phyloP scores from a whole-genome alignment of 2,113 vertebrate species.

The Ailurus styani region DNA sequence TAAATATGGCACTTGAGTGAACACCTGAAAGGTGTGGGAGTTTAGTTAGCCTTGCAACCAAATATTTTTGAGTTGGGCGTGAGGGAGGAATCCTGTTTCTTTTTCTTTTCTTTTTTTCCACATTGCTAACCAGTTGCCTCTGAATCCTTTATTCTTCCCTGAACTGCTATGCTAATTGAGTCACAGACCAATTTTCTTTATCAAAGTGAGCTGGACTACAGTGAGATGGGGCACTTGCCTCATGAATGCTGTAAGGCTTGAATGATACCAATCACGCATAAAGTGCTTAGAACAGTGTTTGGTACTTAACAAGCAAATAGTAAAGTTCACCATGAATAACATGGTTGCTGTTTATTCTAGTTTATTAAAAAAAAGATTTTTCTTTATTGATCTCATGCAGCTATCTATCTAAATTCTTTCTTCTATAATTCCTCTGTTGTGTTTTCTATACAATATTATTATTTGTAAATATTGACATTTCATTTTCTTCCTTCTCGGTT shows the following conservation, averaged over 20 bases:
- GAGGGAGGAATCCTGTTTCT: background rate
- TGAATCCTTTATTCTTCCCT: background rate
- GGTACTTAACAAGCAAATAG: background rate
- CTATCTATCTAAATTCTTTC: background rate
- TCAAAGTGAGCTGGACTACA: background rate
- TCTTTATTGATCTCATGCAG: background rate
- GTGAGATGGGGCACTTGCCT: background rate
- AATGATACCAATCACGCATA: rapidly evolving
- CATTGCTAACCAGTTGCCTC: background rate
- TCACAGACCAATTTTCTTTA: background rate
- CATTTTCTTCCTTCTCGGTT: background rate
- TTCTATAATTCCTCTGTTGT: background rate
- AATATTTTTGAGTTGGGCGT: background rate
- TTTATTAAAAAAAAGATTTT: background rate
- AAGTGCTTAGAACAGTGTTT: background rate
- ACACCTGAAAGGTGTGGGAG: background rate
- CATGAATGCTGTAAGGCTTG: background rate
- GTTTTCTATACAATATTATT: background rate
- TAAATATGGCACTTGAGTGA: background rate
- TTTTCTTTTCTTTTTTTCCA: background rate
- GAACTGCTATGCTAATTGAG: background rate
- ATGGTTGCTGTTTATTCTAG: background rate
- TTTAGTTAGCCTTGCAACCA: background rate
- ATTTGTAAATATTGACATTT: background rate
- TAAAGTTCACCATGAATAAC: background rate